A percentile compares a stretch with the other conserved stretches of the same genome.
Conservation (phyloP, 1,140 invertebrate genomes). For the Phthorimaea operculella region DNA sequence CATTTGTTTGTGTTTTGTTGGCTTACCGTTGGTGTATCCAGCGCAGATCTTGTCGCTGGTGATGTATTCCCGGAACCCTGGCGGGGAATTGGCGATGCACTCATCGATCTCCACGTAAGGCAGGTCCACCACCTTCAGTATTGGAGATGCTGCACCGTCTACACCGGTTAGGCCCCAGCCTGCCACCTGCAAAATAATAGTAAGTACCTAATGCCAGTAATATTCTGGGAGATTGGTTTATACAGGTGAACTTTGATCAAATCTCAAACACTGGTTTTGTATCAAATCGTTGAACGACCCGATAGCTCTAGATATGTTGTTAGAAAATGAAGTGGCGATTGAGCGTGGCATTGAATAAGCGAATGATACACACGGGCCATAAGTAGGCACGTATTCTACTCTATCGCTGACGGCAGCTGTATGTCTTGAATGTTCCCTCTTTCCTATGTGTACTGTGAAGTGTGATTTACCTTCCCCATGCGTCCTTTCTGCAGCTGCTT, state of each 20-base stretch:
- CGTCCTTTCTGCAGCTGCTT: slow-evolving; percentile 35
- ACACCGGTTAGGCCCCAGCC: slow-evolving; percentile 47
- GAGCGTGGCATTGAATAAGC: not conserved
- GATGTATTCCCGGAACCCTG: slow-evolving; percentile 30
- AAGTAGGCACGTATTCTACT: too few species aligned
- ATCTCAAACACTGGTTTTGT: not conserved
- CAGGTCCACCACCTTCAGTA: slow-evolving; percentile 34
- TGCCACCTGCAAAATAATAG: slow-evolving; percentile 29
- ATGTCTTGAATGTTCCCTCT: too few species aligned
- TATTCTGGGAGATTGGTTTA: not conserved
- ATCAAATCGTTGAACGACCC: not conserved
- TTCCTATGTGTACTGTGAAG: not conserved
- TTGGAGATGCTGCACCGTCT: slow-evolving; percentile 20
- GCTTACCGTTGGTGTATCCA: slow-evolving; percentile 35
- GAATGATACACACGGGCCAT: not conserved
- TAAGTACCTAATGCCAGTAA: not conserved
- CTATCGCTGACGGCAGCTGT: too few species aligned
- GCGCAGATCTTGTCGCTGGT: slow-evolving; percentile 54
- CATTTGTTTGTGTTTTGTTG: too few species aligned
- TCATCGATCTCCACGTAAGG: slow-evolving; percentile 27
- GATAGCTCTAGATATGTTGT: too few species aligned
- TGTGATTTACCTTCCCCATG: slow-evolving; percentile 35
- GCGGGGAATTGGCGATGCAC: slow-evolving; percentile 24
- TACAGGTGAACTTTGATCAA: not conserved
- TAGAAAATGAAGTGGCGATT: not conserved